Evolutionary conservation across 2,797 vertebrate genomes (phyloP).

Genomic region (Decapterus maruadsi): DNA sequence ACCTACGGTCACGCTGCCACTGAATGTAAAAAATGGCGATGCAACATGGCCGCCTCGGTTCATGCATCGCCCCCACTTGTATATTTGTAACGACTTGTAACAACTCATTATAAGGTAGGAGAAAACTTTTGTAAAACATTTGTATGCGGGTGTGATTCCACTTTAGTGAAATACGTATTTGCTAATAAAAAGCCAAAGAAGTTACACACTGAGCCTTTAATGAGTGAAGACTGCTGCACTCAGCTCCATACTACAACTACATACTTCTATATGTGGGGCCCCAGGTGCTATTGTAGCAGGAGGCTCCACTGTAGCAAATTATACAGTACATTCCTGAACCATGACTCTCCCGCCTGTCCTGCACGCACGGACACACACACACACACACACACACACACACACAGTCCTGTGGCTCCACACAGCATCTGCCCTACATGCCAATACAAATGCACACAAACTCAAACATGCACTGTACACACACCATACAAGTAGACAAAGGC

Average conservation of each 20-base stretch:
- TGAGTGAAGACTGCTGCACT: not conserved
- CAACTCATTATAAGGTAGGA: too few species aligned
- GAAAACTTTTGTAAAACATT: too few species aligned
- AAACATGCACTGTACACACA: conserved; percentile 3
- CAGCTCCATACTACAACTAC: not conserved
- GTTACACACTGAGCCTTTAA: too few species aligned
- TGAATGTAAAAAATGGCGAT: too few species aligned
- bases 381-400: conserved; percentile 8
- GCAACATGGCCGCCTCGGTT: too few species aligned
- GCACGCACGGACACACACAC: conserved; percentile 8
- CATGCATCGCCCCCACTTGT: too few species aligned
- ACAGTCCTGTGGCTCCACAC: conserved; percentile 9
- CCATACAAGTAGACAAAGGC: not conserved
- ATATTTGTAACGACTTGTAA: too few species aligned
- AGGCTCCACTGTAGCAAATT: conserved; percentile 46
- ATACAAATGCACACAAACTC: conserved; percentile 20
- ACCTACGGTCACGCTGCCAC: too few species aligned
- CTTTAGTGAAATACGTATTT: too few species aligned
- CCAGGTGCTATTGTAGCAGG: conserved; percentile 57
- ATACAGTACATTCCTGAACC: conserved; percentile 66
- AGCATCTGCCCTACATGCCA: conserved; percentile 38
- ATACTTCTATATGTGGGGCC: conserved; percentile 13
- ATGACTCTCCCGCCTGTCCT: conserved; percentile 32
- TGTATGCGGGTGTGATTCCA: too few species aligned
- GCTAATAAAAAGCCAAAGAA: too few species aligned